A percentile compares a stretch with the other conserved stretches of the same genome.
Conservation (phyloP, 2,888 invertebrate species). For the Cryptocheilus praepositus region DNA sequence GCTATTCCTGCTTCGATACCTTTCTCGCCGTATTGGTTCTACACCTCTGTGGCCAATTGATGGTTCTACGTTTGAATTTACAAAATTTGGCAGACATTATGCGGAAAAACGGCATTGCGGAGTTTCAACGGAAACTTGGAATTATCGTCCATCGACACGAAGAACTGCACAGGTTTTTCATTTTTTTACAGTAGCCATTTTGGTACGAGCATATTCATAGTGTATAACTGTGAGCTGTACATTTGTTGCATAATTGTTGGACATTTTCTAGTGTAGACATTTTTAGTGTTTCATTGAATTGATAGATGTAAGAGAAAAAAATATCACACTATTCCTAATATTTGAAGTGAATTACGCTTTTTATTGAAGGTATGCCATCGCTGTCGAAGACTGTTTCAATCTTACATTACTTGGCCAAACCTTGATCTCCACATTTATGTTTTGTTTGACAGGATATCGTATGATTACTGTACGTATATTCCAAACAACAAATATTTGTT, state of each 20-base stretch:
- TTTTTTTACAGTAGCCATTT: background rate
- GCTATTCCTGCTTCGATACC: slow-evolving; percentile 57
- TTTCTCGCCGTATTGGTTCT: slow-evolving; percentile 55
- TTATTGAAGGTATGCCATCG: slow-evolving; percentile 32
- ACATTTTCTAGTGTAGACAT: too few relatives aligned
- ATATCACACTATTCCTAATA: too few relatives aligned
- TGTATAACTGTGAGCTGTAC: too few relatives aligned
- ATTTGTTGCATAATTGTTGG: too few relatives aligned
- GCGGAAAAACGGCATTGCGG: background rate
- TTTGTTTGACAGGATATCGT: slow-evolving; percentile 54
- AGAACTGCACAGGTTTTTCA: slow-evolving; percentile 40
- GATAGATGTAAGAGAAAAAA: too few relatives aligned
- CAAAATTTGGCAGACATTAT: slow-evolving; percentile 18
- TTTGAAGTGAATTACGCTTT: too few relatives aligned
- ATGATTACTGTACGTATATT: slow-evolving; percentile 39
- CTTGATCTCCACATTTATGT: slow-evolving; percentile 35
- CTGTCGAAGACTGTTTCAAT: slow-evolving; percentile 51
- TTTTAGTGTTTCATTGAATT: too few relatives aligned
- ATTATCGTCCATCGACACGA: slow-evolving; percentile 43
- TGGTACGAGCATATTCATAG: too few relatives aligned
- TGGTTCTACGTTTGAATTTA: slow-evolving; percentile 20
- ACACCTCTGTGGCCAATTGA: slow-evolving; percentile 62
- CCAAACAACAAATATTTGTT: background rate
- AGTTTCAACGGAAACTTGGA: slow-evolving; percentile 13
- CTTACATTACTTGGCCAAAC: slow-evolving; percentile 46